Percentiles rank a stretch among this genome's conserved stretches.
Evolutionary conservation across 1,140 invertebrate genomes (phyloP).

Genomic region (Whitmania pigra): DNA sequence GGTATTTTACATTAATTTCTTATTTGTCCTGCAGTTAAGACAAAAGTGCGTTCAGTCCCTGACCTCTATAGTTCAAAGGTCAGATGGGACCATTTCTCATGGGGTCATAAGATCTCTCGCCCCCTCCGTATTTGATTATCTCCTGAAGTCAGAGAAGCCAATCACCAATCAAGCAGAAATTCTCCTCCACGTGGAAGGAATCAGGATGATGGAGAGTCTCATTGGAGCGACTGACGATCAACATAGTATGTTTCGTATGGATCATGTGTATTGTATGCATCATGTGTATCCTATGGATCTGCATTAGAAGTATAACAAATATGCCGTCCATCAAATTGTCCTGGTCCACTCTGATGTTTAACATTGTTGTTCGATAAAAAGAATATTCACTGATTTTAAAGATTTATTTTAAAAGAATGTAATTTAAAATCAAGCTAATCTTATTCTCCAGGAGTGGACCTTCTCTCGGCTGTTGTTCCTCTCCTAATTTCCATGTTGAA

Average conservation of each 20-base stretch:
- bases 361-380: no score
- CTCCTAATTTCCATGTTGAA: constrained; percentile 71
- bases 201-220: constrained; percentile 51
- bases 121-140: constrained; percentile 41
- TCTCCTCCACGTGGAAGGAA: constrained; percentile 43
- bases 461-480: constrained; percentile 72
- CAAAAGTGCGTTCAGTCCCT: constrained; percentile 66
- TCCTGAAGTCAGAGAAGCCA: constrained; percentile 27
- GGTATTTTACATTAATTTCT: background rate
- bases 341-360: no score
- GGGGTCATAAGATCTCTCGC: constrained; percentile 70
- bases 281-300: no score
- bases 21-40: constrained; percentile 16
- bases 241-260: constrained; percentile 53
- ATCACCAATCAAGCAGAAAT: constrained; percentile 17
- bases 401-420: no score
- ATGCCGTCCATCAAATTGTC: no score
- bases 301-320: no score
- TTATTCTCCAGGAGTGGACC: constrained; percentile 60
- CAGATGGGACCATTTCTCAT: constrained; percentile 55
- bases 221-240: constrained; percentile 60
- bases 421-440: constrained; percentile 8
- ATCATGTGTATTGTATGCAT: no score
- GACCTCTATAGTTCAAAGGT: constrained; percentile 58
- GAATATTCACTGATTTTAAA: no score